These are phyloP conservation scores for Serrognathus titanus DNA, from an alignment of 2,888 invertebrate genomes.

Conservation along the genomic window DNA sequence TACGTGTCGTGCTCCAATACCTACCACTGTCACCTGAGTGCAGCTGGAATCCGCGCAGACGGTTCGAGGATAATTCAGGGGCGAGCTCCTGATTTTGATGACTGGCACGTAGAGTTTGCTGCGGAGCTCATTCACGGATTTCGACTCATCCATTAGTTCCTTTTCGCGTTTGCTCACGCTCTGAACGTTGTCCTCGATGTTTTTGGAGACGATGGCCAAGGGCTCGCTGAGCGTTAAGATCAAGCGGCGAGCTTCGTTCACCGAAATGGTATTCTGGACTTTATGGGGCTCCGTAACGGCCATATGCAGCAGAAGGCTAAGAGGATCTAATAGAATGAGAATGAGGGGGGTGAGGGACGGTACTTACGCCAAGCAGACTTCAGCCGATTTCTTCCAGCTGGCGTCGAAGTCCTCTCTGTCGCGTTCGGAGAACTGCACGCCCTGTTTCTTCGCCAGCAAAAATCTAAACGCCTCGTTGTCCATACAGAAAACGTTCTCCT, in stretches of 20 bases:
- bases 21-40: conserved; percentile 4
- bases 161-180: conserved; percentile 29
- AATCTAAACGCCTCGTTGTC: conserved; percentile 22
- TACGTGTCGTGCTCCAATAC: background rate
- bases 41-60: conserved; percentile 9
- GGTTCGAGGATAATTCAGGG: conserved; percentile 33
- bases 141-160: conserved; percentile 26
- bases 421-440: conserved; percentile 5
- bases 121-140: conserved; percentile 33
- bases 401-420: conserved; percentile 7
- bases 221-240: conserved; percentile 40
- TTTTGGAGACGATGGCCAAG: conserved; percentile 40
- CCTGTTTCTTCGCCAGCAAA: conserved; percentile 8
- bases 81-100: conserved; percentile 32
- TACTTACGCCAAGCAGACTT: conserved; percentile 10
- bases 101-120: conserved; percentile 37
- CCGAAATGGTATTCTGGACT: conserved; percentile 36
- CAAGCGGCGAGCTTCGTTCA: conserved; percentile 40
- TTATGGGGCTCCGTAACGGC: conserved; percentile 30
- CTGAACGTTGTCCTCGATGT: conserved; percentile 39
- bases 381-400: conserved; percentile 17
- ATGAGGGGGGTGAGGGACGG: too few species aligned
- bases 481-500: conserved; percentile 17
- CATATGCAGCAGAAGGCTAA: conserved; percentile 9
- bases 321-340: too few species aligned